Conservation (phyloP, 2,888 invertebrate genomes). For the Acrobasis repandana region DNA sequence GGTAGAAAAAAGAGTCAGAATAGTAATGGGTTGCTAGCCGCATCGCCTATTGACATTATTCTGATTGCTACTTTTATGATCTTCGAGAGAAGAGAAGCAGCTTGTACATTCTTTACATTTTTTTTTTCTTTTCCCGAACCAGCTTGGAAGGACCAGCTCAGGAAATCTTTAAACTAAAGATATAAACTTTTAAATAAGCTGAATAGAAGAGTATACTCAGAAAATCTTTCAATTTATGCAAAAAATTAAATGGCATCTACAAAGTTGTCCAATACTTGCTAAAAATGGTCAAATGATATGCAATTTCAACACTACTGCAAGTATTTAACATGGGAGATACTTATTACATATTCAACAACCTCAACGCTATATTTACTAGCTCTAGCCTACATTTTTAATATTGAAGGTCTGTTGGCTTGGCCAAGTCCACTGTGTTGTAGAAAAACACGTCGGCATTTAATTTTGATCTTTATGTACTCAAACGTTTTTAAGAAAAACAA, state of each 20-base stretch:
- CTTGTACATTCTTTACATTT: no score
- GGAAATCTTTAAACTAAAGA: no score
- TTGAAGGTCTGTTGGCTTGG: slow-evolving; percentile 24
- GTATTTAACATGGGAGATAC: slow-evolving; percentile 4
- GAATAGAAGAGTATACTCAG: no score
- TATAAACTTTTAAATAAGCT: no score
- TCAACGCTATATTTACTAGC: slow-evolving; percentile 23
- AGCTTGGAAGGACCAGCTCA: no score
- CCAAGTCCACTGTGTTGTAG: not conserved
- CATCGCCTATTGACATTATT: no score
- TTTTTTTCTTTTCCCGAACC: no score
- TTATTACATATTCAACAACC: slow-evolving; percentile 30
- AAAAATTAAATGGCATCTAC: not conserved
- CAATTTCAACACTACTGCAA: not conserved
- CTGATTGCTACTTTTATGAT: no score
- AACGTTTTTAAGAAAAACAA: not conserved
- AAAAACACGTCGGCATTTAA: not conserved
- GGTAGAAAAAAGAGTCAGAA: no score
- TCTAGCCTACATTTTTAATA: slow-evolving; percentile 25
- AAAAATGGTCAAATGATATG: slow-evolving; percentile 5
- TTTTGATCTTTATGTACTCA: not conserved
- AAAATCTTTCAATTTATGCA: not conserved
- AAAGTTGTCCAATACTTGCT: not conserved
- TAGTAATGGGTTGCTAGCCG: no score
- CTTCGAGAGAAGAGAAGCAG: no score